Percentiles rank a stretch among this genome's conserved stretches.
Evolutionary conservation across 2,113 vertebrate genomes (phyloP).

Genomic region (Arvicanthis niloticus): DNA sequence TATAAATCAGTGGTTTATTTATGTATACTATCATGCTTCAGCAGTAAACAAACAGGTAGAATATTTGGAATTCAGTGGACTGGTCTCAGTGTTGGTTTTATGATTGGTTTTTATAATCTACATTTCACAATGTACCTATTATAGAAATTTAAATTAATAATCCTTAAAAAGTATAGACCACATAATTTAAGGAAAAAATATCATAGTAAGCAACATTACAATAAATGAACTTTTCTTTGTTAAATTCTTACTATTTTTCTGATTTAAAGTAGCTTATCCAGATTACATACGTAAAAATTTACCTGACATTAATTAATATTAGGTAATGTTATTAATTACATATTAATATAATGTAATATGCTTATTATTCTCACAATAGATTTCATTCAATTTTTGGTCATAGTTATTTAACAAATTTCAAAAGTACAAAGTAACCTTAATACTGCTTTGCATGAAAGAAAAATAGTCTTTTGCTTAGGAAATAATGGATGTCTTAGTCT

Average conservation of each 20-base stretch:
- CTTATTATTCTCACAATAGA: not conserved
- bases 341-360: not conserved
- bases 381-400: conserved; percentile 24
- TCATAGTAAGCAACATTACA: not conserved
- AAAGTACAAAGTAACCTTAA: not conserved
- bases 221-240: not conserved
- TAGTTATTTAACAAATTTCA: not conserved
- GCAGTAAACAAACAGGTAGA: not conserved
- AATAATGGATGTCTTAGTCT: not conserved
- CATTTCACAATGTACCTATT: not conserved
- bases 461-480: not conserved
- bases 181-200: not conserved
- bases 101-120: not conserved
- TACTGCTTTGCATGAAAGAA: not conserved
- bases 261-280: not conserved
- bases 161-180: not conserved
- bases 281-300: not conserved
- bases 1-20: not conserved
- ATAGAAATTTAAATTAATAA: conserved; percentile 23
- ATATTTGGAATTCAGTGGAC: not conserved
- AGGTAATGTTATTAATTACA: too few relatives aligned
- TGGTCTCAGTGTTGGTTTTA: not conserved
- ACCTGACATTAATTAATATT: not conserved
- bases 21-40: not conserved
- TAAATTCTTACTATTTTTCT: not conserved